Evolutionary conservation across 1,140 invertebrate species (phyloP).

Genomic region (Spodoptera frugiperda): DNA sequence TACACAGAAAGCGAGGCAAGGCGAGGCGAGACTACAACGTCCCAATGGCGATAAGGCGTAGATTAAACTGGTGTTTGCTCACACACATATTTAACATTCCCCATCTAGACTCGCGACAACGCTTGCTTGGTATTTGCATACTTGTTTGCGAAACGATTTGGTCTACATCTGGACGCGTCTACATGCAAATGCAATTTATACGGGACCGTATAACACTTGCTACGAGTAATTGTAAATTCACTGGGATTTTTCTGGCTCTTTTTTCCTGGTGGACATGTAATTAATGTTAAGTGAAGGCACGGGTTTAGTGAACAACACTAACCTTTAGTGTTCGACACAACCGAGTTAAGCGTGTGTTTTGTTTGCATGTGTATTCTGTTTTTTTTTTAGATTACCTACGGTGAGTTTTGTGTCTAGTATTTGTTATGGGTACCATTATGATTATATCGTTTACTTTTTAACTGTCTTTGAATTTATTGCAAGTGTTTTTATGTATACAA

Average conservation of each 20-base stretch:
- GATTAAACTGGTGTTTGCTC: slow-evolving; percentile 80
- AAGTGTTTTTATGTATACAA: too few species aligned
- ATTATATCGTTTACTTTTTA: too few species aligned
- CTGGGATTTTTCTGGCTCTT: slow-evolving; percentile 30
- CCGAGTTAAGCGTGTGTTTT: not conserved
- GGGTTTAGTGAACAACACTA: too few species aligned
- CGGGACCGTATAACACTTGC: slow-evolving; percentile 28
- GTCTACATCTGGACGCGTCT: slow-evolving; percentile 59
- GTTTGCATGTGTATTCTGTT: not conserved
- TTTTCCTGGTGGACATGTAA: slow-evolving; percentile 29
- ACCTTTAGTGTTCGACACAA: too few species aligned
- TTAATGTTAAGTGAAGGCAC: slow-evolving; percentile 30
- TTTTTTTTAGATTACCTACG: too few species aligned
- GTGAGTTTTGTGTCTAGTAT: too few species aligned
- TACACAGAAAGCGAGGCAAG: slow-evolving; percentile 38
- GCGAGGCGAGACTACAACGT: slow-evolving; percentile 49
- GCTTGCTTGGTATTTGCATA: slow-evolving; percentile 76
- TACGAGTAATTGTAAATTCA: slow-evolving; percentile 29
- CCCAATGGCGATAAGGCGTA: slow-evolving; percentile 74
- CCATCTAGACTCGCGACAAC: slow-evolving; percentile 72
- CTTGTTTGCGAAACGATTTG: slow-evolving; percentile 79
- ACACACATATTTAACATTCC: slow-evolving; percentile 80
- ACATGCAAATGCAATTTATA: slow-evolving; percentile 60
- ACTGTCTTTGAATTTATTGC: too few species aligned
- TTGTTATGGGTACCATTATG: too few species aligned